Evolutionary conservation across 2,113 vertebrate genomes (phyloP), one percentile per base, ranked within the genome.

Genomic region (Oncorhynchus masou): DNA sequence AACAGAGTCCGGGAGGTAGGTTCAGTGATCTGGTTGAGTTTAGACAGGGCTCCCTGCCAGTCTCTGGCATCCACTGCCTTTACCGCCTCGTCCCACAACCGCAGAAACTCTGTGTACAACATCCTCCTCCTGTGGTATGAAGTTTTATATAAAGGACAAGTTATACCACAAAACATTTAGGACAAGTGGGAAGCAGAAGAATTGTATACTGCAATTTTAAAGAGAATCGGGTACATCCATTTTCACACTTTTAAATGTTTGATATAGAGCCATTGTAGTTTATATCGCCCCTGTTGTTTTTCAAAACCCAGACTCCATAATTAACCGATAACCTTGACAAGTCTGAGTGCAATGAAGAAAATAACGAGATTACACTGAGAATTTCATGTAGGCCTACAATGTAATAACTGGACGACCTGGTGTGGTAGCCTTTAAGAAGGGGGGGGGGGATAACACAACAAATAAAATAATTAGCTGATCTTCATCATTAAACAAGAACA

Each of bases 61-160:
- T 96, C 93, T 15, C 79, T 88, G 13, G 73, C 67, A 11, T 94
- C 96, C 68, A 94, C 88, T 0, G 92, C 94, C 85, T 89, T 81
- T 3, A 94, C 94, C 0, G 93, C 94, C 39, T 84, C 86, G 6
- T 96, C 84, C 97, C 97, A 97, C 79, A 93, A 68, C 68, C 80
- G 82, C 77, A 98, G 79, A 29, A 95, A 81, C 79, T 96, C 95
- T 4, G 89, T 92, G 82, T 96, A 95, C 5, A 92, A 90, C 96
- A 97, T 96, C 34, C 79, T 89, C 78, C 27, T 81, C 68, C 51
- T 49, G 5, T 70, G n/a, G 24, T 6, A 8, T 12, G 31, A 70
- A 48, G 64, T 39, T 19, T 68, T 2, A 34, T 34, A 12, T 45
- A 20, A 54, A 16, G 29, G 34, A 34, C 34, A 34, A 34, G 34